A percentile compares a stretch with the other conserved stretches of the same genome.
These are phyloP conservation scores for Aptenodytes patagonicus DNA, from an alignment of 2,113 vertebrate genomes.

Conservation along the genomic window DNA sequence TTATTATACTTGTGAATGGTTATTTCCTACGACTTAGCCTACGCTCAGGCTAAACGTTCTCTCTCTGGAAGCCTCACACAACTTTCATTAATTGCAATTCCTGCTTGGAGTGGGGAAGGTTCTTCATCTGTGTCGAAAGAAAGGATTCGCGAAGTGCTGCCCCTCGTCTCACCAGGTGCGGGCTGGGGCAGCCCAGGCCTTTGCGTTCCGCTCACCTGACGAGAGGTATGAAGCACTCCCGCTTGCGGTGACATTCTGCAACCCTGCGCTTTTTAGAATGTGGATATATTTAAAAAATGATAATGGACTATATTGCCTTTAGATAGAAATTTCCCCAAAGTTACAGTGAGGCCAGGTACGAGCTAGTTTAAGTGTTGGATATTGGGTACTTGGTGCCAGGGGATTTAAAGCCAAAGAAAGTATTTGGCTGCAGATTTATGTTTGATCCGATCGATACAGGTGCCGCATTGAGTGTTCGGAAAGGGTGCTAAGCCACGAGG, in stretches of 20 bases:
- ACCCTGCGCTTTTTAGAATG: neutral
- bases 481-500: neutral
- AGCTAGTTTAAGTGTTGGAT: neutral
- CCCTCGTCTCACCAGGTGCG: accelerated
- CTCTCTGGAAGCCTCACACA: neutral
- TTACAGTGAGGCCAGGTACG: neutral
- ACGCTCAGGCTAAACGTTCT: neutral
- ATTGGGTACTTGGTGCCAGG: neutral
- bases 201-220: neutral
- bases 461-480: neutral
- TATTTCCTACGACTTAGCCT: neutral
- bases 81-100: neutral
- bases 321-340: neutral
- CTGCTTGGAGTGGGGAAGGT: neutral
- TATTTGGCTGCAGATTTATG: neutral
- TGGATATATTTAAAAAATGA: accelerated
- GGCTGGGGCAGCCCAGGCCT: neutral
- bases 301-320: too few species aligned
- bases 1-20: neutral
- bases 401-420: neutral
- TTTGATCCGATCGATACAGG: neutral
- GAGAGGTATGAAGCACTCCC: neutral
- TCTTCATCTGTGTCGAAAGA: neutral
- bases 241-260: neutral
- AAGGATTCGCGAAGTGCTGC: too few species aligned